Evolutionary conservation across 2,113 vertebrate species (phyloP).

Genomic region (Cyprinus carpio): DNA sequence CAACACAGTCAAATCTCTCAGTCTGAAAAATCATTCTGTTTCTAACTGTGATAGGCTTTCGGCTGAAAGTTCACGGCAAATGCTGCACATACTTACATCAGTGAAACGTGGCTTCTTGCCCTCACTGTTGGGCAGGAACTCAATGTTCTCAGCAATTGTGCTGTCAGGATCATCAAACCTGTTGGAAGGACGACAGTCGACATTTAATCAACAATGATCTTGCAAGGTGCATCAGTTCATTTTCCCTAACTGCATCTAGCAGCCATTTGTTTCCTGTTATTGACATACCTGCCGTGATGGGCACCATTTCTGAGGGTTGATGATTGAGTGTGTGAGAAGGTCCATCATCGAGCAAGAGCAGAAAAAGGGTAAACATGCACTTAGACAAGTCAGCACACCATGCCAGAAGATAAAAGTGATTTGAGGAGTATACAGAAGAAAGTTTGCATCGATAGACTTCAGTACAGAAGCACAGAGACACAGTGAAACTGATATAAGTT

Average conservation of each 20-base stretch:
- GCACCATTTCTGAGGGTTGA: constrained; percentile 69
- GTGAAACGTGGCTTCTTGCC: constrained; percentile 91
- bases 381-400: constrained; percentile 58
- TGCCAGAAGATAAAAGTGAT: constrained; percentile 26
- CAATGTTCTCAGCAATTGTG: constrained; percentile 76
- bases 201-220: not conserved
- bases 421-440: not conserved
- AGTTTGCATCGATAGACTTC: not conserved
- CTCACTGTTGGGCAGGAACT: constrained; percentile 80
- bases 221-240: not conserved
- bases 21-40: not conserved
- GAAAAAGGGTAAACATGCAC: constrained; percentile 72
- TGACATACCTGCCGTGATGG: constrained; percentile 72
- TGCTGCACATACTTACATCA: constrained; percentile 77
- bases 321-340: constrained; percentile 36
- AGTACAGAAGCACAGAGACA: not conserved
- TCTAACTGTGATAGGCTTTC: not conserved
- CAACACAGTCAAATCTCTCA: not conserved
- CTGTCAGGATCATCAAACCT: constrained; percentile 83
- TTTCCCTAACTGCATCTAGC: not conserved
- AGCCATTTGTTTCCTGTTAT: not conserved
- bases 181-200: constrained; percentile 24
- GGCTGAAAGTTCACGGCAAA: not conserved
- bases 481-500: not conserved
- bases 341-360: constrained; percentile 61